Base-by-base conservation (phyloP, 2,113 vertebrate species). In the Microcebus griseorufus region DNA sequence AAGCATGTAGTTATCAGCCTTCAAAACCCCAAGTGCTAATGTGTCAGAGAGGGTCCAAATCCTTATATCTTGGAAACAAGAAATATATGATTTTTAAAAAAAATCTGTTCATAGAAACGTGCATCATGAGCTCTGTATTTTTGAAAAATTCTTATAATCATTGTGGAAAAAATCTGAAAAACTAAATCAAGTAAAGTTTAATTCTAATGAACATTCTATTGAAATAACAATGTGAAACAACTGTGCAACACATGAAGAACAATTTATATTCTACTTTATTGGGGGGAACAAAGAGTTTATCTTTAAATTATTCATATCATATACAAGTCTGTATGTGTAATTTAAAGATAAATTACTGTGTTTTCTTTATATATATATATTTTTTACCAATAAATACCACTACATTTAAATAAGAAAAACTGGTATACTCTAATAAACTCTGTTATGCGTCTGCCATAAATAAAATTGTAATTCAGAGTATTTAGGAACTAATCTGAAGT, bases 391-490 rank as follows among this genome's bases (percentile, higher is more conserved):
- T 29, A 62, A 16, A 69, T 2, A 18, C 3, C 12, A 62, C 4
- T 9, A 10, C 13, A 48, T 92, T 92, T 92, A 89, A 95, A 88
- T 90, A 65, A n/a, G 53, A 92, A 79, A 93, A 94, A 84, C 37
- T 17, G 37, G 4, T 37, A 14, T 58, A 84, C 32, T 55, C 7
- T 55, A 88, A 42, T 70, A n/a, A 1, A 85, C 1, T 42, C 0
- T 69, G 2, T 79, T 83, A 75, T 51, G 16, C 1, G 60, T 4
- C 20, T 72, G 9, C 22, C 13, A 20, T 79, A 84, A 69, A 72
- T 91, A 51, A 86, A 95, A 69, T 92, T 88, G 1, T 95, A 90
- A 90, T 88, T 88, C 3, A 67, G 0, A 60, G 25, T 75, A 73
- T 90, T 94, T 60, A 92, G 18, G 13, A 80, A 58, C 13, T 69